Evolutionary conservation across 2,113 vertebrate genomes (phyloP).

Genomic region (Falcunculus frontatus): DNA sequence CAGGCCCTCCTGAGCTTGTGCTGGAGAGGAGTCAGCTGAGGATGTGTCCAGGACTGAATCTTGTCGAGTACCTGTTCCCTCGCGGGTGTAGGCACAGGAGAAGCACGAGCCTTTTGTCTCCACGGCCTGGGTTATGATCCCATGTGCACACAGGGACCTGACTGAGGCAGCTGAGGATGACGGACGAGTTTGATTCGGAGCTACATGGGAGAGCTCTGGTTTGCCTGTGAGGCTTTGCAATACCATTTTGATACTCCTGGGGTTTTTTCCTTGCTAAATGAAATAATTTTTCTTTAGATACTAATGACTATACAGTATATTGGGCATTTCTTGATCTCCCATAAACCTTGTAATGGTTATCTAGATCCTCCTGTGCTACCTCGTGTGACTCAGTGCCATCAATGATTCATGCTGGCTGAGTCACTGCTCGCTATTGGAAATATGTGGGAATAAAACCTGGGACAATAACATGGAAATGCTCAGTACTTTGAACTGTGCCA

Average conservation of each 20-base stretch:
- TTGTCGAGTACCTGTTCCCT: accelerated
- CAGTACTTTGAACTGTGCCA: neutral
- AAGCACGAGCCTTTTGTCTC: neutral
- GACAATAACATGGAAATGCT: neutral
- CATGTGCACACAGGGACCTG: neutral
- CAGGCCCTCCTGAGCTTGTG: accelerated
- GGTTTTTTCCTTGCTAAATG: neutral
- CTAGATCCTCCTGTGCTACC: slow-evolving; percentile 30
- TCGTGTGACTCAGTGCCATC: slow-evolving; percentile 30
- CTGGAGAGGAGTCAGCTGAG: neutral
- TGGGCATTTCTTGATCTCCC: neutral
- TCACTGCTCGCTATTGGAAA: slow-evolving; percentile 10
- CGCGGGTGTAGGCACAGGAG: neutral
- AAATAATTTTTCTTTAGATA: neutral
- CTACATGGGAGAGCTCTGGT: neutral
- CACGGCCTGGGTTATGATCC: neutral
- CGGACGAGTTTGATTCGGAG: neutral
- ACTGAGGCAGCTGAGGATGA: neutral
- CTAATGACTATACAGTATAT: neutral
- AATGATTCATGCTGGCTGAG: slow-evolving; percentile 53
- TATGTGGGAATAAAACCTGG: neutral
- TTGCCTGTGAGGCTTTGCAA: neutral
- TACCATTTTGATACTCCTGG: neutral
- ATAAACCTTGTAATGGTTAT: neutral
- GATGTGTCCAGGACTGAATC: neutral